Evolutionary conservation across 1,140 invertebrate species (phyloP), one percentile per base, ranked within the genome.

Genomic region (Tetramorium alpestre): DNA sequence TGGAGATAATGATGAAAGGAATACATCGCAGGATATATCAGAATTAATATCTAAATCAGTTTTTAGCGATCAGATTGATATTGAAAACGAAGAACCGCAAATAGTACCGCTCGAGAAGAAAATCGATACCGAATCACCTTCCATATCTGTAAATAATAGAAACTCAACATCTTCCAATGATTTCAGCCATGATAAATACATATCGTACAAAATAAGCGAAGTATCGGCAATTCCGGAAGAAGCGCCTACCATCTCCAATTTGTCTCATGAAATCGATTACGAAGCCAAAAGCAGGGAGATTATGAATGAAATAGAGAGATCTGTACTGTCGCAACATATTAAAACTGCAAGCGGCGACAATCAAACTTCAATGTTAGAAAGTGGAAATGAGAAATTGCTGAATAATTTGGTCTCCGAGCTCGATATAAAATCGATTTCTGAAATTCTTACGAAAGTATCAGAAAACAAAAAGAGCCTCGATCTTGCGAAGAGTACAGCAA

Each of bases 231-330:
- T 93, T 6, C 84, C 92, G 16, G 86, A 88, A 69, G 85, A 88
- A 33, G 73, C 88, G 44, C 41, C 64, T 10, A 76, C 28, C 7
- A 49, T 85, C 18, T 67, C 85, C 1, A 91, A 84, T 62, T 91
- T 87, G 0, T 84, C 82, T 44, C 91, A 92, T 60, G 91, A 93
- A 78, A 92, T 93, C 11, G 93, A 95, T 87, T 94, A 92, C 18
- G 90, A 93, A 84, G 92, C 93, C n/a, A 93, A 92, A 62, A 95
- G 93, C 84, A 93, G 93, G 75, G 91, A 94, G 70, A 95, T 95
- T 22, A 65, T 95, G 6, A 94, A 94, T 62, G 92, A 94, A 81
- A 93, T 94, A 13, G 95, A 95, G 72, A 94, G 93, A 84, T 95
- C 94, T 0, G 93, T 95, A 77, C 92, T 94, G 33, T 94, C 91